Base-by-base conservation (phyloP, 2,113 vertebrate genomes). In the Eudyptes chrysolophus region DNA sequence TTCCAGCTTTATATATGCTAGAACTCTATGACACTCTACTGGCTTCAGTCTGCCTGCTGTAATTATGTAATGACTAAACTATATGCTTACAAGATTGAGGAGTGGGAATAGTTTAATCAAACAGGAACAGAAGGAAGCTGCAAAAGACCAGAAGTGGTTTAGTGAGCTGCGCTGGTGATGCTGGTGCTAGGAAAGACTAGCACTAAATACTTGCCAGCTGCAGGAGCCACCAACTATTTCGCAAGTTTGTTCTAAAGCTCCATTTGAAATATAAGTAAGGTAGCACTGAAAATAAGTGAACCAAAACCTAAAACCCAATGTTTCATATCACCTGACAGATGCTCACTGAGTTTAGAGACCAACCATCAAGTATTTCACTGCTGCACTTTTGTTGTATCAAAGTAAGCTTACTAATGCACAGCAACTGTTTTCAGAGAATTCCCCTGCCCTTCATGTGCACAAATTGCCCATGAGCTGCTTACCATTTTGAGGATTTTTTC, bases 401-500 rank as follows among this genome's bases (percentile, higher is more conserved):
- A 90, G 25, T n/a, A 80, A 87, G 42, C 58, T 81, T 62, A 62
- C 46, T 81, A 86, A 78, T 44, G 48, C 51, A 88, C 55, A 86
- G 55, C 55, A 77, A 89, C 80, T 68, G 24, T 92, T 92, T 89
- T 74, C 76, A 94, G 48, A 84, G 49, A 86, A 44, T 74, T 83
- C 20, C 26, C 16, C 29, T 54, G 32, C 51, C 52, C 49, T 82
- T 89, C 65, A 46, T 58, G 16, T 55, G 71, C 46, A 90, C 62
- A 94, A 88, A 64, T 94, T 92, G 71, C 60, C 48, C 76, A 52
- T 55, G 80, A 96, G 86, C 80, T 69, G 64, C 80, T 92, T 75
- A 92, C 51, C 88, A 40, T 90, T 94, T 92, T 86, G 85, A 66
- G 76, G 79, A 94, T 84, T 92, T 96, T 95, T 95, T 84, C 69